Conservation (phyloP, 2,888 invertebrate genomes). For the Alviniconcha strummeri region DNA sequence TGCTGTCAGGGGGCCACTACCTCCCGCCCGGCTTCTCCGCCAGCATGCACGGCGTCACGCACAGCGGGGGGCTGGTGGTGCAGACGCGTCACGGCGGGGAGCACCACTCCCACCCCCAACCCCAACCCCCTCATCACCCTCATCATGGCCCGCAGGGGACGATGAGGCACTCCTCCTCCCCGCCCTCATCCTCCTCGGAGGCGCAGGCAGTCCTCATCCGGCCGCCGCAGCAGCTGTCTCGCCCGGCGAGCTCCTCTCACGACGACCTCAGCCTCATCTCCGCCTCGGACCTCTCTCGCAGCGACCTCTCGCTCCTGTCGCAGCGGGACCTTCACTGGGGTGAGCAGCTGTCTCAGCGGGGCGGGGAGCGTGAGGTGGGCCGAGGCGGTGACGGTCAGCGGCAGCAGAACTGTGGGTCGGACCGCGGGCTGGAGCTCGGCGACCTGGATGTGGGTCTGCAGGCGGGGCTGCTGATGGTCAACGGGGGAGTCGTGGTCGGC, state of each 20-base stretch:
- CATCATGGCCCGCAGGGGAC: not conserved
- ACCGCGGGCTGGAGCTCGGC: constrained; percentile 3
- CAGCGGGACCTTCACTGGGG: not conserved
- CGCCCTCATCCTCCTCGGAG: constrained; percentile 5
- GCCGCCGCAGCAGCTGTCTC: constrained; percentile 53
- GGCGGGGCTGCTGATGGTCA: not conserved
- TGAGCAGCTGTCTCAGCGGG: not conserved
- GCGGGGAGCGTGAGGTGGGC: not conserved
- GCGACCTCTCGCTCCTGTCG: not conserved
- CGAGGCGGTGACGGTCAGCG: not conserved
- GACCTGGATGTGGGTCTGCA: not conserved
- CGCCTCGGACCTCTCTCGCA: constrained; percentile 4
- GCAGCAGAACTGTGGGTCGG: not conserved
- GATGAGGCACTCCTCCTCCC: not conserved
- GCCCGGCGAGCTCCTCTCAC: constrained; percentile 22
- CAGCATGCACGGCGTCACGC: constrained; percentile 25
- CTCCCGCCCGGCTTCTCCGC: not conserved
- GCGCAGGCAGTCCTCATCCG: constrained; percentile 49
- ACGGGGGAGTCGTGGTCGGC: constrained; percentile 15
- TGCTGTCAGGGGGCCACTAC: constrained; percentile 13
- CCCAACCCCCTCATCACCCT: not conserved
- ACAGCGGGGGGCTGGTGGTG: constrained; percentile 22
- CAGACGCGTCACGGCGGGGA: not conserved
- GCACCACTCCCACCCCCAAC: not conserved
- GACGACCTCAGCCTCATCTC: constrained; percentile 21